These are phyloP conservation scores for Papilio aristodemus DNA, from an alignment of 1,140 invertebrate genomes.

Conservation along the genomic window DNA sequence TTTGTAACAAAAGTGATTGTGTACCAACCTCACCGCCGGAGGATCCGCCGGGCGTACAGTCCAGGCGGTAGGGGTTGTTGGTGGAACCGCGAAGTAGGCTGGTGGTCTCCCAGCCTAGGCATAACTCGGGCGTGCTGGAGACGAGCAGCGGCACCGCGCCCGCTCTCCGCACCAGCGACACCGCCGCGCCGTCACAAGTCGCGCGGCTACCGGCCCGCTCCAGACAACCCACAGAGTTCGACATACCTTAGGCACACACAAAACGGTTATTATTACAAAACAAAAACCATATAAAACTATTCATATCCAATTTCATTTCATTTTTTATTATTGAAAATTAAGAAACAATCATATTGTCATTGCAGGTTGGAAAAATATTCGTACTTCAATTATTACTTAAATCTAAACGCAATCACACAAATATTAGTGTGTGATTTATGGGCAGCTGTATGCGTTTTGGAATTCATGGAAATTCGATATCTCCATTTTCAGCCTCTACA, in stretches of 20 bases:
- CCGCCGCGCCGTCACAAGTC: conserved; percentile 82
- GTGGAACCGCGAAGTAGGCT: conserved; percentile 85
- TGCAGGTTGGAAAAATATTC: too few relatives aligned
- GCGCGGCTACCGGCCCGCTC: conserved; percentile 81
- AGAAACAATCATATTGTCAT: too few relatives aligned
- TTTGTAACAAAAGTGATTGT: not conserved
- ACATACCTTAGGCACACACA: conserved; percentile 79
- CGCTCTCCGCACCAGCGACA: conserved; percentile 82
- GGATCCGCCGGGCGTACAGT: conserved; percentile 86
- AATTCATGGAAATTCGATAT: too few relatives aligned
- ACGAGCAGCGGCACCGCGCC: conserved; percentile 90
- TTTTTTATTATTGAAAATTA: too few relatives aligned
- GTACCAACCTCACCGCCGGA: conserved; percentile 87
- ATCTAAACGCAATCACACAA: too few relatives aligned
- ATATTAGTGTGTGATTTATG: too few relatives aligned
- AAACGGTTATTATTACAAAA: too few relatives aligned
- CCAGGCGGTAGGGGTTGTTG: conserved; percentile 88
- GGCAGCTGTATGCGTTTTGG: too few relatives aligned
- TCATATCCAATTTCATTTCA: too few relatives aligned
- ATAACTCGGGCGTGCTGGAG: conserved; percentile 91
- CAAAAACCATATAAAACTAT: too few relatives aligned
- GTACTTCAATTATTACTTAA: too few relatives aligned
- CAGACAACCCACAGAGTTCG: conserved; percentile 84
- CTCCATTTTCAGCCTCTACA: too few relatives aligned
- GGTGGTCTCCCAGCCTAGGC: conserved; percentile 84